Evolutionary conservation across 2,797 vertebrate genomes (phyloP).

Genomic region (Onychomys torridus): DNA sequence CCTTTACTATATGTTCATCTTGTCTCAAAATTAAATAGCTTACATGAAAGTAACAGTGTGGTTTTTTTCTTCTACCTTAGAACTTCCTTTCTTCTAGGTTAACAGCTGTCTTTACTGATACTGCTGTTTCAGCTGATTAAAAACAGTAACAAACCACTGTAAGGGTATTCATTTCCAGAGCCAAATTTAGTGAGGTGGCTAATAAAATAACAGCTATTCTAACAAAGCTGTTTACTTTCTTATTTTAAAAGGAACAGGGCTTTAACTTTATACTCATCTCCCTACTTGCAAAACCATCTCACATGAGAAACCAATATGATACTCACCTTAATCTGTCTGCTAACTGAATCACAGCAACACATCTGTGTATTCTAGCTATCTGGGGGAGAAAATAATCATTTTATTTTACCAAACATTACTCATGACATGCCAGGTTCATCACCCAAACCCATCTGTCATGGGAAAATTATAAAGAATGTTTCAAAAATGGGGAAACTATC

Average conservation of each 20-base stretch:
- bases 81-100: background rate
- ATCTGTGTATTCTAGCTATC: background rate
- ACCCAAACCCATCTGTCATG: background rate
- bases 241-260: background rate
- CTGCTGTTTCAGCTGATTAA: background rate
- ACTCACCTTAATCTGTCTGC: background rate
- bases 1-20: background rate
- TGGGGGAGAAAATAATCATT: slow-evolving; percentile 19
- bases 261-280: background rate
- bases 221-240: background rate
- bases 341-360: background rate
- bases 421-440: background rate
- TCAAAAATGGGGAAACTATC: background rate
- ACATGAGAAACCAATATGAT: background rate
- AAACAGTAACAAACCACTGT: background rate
- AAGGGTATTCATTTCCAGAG: background rate
- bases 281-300: slow-evolving; percentile 12
- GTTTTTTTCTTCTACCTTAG: background rate
- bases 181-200: background rate
- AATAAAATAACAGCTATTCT: background rate
- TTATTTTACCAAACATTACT: slow-evolving; percentile 58
- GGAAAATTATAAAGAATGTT: no score
- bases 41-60: background rate
- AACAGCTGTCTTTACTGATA: background rate
- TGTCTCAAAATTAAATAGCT: slow-evolving; percentile 19